phyloP scores from a whole-genome alignment of 2,797 vertebrate species.

The Thripadectes ignobilis region DNA sequence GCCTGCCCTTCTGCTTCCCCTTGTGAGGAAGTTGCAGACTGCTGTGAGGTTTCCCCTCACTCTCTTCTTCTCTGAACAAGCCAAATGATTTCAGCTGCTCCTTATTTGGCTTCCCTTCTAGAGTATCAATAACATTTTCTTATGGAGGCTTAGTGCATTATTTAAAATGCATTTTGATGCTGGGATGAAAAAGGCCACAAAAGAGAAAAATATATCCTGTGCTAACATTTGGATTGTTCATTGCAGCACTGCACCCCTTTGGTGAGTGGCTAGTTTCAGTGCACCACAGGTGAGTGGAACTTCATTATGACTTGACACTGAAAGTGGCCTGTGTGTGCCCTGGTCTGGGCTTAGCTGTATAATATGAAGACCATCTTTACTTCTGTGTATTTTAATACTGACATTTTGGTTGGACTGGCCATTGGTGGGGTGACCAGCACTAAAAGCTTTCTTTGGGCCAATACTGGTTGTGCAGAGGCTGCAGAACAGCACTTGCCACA shows the following conservation, averaged over 20 bases:
- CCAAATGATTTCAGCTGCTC: neutral
- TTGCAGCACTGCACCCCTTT: neutral
- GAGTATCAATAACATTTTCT: neutral
- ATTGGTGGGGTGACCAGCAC: neutral
- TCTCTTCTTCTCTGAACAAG: neutral
- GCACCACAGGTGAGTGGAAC: neutral
- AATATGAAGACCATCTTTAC: neutral
- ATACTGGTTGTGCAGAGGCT: neutral
- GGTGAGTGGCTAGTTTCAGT: neutral
- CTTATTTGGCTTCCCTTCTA: neutral
- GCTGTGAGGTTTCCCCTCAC: neutral
- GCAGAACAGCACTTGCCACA: rapidly evolving
- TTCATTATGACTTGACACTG: neutral
- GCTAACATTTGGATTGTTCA: neutral
- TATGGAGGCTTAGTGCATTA: neutral
- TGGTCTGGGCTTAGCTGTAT: neutral
- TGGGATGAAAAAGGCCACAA: neutral
- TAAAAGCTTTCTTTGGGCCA: neutral
- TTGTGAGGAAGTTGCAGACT: neutral
- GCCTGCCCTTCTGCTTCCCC: neutral
- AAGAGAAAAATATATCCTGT: neutral
- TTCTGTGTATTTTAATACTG: neutral
- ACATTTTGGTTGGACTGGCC: neutral
- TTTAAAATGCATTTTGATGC: neutral
- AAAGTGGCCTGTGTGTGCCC: neutral